Base-by-base conservation (phyloP, 1,140 invertebrate genomes). In the Ostrea edulis region DNA sequence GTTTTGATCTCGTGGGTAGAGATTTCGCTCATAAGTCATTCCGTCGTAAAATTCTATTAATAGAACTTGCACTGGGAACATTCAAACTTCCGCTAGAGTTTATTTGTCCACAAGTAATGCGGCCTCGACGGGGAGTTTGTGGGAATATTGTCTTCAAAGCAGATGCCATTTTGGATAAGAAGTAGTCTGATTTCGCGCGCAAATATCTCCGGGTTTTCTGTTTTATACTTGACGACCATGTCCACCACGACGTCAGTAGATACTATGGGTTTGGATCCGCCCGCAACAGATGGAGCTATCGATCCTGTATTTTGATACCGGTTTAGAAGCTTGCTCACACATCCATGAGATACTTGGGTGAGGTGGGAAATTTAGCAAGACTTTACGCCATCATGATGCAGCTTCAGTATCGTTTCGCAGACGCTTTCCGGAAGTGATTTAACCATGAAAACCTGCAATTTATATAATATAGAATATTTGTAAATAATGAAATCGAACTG, bases 251-350 rank as follows among this genome's bases (percentile, higher is more conserved):
- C 94, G 8, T 95, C 95, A 20, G 95, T 95, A 22, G 95, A 52
- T 53, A 99, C 98, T 95, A 99, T 99, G 17, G 98, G 98, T 95
- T 99, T 99, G 44, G 98, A 98, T 12, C 98, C 98, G 2, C 98
- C 98, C 93, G 99, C 99, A 58, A 99, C 98, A 17, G 98, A 98
- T 20, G 98, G 98, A 94, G 98, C 98, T 96, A 99, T 99, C 93
- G 98, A 98, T 81, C 88, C 88, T 44, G 86, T 99, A 95, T 99
- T 98, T 95, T 99, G 99, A 96, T 98, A 99, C 96, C 98, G 98
- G 86, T 98, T 96, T 51, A 97, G 98, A 93, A 99, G 98, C 95
- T 99, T 99, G 88, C 97, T 98, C 0, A 99, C 98, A 95, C 98
- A 99, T 44, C 98, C 98, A 95, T 99, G 98, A 51, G 97, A 98